A percentile compares a stretch with the other conserved stretches of the same genome.
phyloP scores from a whole-genome alignment of 2,113 vertebrate species.

The Pelobates fuscus region DNA sequence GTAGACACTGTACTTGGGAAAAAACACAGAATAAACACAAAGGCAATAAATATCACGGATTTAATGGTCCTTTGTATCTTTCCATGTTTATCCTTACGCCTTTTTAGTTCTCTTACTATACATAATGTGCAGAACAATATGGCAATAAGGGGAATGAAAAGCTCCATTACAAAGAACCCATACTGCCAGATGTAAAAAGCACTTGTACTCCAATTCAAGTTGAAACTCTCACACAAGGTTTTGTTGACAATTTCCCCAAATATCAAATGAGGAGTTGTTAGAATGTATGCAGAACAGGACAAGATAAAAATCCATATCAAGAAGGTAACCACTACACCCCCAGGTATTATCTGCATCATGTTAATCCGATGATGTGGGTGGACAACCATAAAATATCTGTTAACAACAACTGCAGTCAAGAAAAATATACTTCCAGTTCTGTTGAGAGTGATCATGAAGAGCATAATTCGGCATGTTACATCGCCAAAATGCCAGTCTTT shows the following conservation, averaged over 20 bases:
- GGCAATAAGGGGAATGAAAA: conserved; percentile 57
- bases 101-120: conserved; percentile 55
- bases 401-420: conserved; percentile 63
- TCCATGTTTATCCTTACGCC: conserved; percentile 51
- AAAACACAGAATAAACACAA: conserved; percentile 49
- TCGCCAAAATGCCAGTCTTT: conserved; percentile 58
- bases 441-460: conserved; percentile 66
- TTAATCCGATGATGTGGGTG: conserved; percentile 64
- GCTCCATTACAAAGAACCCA: conserved; percentile 59
- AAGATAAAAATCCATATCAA: conserved; percentile 58
- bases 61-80: conserved; percentile 62
- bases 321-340: conserved; percentile 48
- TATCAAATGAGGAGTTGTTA: conserved; percentile 46
- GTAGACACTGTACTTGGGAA: conserved; percentile 39
- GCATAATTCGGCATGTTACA: conserved; percentile 54
- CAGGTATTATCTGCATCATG: conserved; percentile 50
- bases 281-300: conserved; percentile 53
- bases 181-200: conserved; percentile 56
- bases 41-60: conserved; percentile 49
- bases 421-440: conserved; percentile 63
- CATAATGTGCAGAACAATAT: conserved; percentile 62
- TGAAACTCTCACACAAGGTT: conserved; percentile 62
- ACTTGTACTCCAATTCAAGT: conserved; percentile 4
- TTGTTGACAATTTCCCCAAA: conserved; percentile 23
- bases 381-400: conserved; percentile 68